A percentile compares a stretch with the other conserved stretches of the same genome.
These are phyloP conservation scores for Bufotes viridis DNA, from an alignment of 2,797 vertebrate genomes.

Conservation along the genomic window DNA sequence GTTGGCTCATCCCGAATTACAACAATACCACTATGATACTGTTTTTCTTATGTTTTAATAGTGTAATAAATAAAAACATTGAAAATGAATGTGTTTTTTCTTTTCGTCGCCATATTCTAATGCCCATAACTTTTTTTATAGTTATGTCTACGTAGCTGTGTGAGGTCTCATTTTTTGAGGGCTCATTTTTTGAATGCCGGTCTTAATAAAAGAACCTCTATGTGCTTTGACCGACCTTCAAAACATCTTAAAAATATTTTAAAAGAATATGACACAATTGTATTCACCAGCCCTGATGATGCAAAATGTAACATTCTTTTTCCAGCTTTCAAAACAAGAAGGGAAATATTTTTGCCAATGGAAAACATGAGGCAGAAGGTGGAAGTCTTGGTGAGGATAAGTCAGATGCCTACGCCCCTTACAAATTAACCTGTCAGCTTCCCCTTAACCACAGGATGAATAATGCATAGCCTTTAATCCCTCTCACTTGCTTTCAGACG, in stretches of 20 bases:
- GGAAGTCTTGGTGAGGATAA: not conserved
- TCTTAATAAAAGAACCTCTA: not conserved
- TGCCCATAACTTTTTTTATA: too few species aligned
- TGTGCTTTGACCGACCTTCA: not conserved
- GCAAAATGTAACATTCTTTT: not conserved
- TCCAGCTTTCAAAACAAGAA: not conserved
- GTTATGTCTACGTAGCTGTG: too few species aligned
- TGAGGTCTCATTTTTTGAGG: too few species aligned
- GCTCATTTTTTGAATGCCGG: too few species aligned
- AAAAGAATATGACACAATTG: not conserved
- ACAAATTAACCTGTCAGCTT: not conserved
- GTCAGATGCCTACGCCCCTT: not conserved
- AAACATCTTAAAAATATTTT: not conserved
- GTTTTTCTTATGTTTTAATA: too few species aligned
- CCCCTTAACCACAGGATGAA: too few species aligned
- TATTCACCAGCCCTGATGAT: not conserved
- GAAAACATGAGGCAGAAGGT: not conserved
- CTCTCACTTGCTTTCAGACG: constrained; percentile 12
- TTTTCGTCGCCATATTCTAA: too few species aligned
- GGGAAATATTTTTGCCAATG: not conserved
- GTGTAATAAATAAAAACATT: too few species aligned
- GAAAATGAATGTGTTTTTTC: too few species aligned
- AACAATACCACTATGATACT: too few species aligned
- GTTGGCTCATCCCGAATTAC: too few species aligned
- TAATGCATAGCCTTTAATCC: not conserved